These are phyloP conservation scores for Carterocephalus palaemon DNA, from an alignment of 2,888 invertebrate genomes.

Conservation along the genomic window DNA sequence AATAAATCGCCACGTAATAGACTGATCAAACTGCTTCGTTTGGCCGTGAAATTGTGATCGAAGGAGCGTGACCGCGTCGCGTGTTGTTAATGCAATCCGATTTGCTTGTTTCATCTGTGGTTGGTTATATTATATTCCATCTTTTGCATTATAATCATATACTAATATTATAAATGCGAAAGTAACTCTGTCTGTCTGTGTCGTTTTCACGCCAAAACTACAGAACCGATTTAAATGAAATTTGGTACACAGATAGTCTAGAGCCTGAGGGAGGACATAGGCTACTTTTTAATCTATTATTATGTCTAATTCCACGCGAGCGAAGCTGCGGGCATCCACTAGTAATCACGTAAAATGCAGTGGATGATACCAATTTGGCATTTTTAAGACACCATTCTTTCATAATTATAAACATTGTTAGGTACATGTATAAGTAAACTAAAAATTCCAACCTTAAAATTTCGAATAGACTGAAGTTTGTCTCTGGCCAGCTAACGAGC, in stretches of 20 bases:
- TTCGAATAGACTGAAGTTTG: conserved; percentile 16
- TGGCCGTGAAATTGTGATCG: conserved; percentile 70
- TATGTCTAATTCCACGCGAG: too few species aligned
- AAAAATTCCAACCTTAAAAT: too few species aligned
- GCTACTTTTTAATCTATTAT: too few species aligned
- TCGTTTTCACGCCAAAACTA: too few species aligned
- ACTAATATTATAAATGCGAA: too few species aligned
- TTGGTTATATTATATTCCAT: conserved; percentile 17
- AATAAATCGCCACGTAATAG: conserved; percentile 55
- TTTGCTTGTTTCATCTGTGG: conserved; percentile 11
- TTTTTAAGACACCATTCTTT: neutral
- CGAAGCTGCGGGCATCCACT: too few species aligned
- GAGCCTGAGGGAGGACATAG: too few species aligned
- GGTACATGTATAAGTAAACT: too few species aligned
- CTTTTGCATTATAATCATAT: conserved; percentile 10
- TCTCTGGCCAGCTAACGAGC: conserved; percentile 22
- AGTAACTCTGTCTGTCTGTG: too few species aligned
- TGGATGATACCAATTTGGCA: neutral
- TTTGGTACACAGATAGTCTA: too few species aligned
- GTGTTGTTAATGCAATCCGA: conserved; percentile 43
- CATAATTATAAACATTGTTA: too few species aligned
- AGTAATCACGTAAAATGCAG: conserved; percentile 34
- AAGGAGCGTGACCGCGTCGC: conserved; percentile 60
- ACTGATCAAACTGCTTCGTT: conserved; percentile 63
- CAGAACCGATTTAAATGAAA: too few species aligned